A percentile compares a stretch with the other conserved stretches of the same genome.
Conservation (phyloP, 2,888 invertebrate genomes). For the Galerucella pusilla region DNA sequence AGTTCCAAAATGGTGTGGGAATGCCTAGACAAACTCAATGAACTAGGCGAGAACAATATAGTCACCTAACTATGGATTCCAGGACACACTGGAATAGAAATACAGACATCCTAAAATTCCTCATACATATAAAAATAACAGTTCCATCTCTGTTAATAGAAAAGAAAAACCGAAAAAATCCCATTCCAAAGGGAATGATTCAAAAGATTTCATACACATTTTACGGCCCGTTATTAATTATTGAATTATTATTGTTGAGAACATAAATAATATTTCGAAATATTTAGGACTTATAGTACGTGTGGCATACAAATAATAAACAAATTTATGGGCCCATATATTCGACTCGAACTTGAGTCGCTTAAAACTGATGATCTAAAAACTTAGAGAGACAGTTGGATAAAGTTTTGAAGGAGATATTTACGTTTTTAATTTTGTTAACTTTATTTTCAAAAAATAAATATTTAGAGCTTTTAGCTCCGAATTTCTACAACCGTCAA, state of each 20-base stretch:
- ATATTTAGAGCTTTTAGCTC: neutral
- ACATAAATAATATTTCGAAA: slow-evolving; percentile 31
- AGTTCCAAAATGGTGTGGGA: too few species aligned
- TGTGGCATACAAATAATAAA: slow-evolving; percentile 18
- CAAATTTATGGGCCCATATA: slow-evolving; percentile 24
- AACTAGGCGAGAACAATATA: too few species aligned
- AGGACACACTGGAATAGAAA: too few species aligned
- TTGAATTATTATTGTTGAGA: slow-evolving; percentile 25
- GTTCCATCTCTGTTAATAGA: slow-evolving; percentile 4
- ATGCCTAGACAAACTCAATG: too few species aligned
- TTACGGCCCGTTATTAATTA: slow-evolving; percentile 23
- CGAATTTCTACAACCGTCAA: neutral
- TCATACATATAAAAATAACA: neutral
- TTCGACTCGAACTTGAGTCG: neutral
- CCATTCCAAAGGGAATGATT: slow-evolving; percentile 11
- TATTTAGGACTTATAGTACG: slow-evolving; percentile 5
- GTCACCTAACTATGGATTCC: too few species aligned
- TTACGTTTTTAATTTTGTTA: too few species aligned
- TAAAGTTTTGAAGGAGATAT: too few species aligned
- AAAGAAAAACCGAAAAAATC: slow-evolving; percentile 12
- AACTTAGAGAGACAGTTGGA: neutral
- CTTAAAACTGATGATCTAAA: neutral
- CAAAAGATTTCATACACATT: slow-evolving; percentile 13
- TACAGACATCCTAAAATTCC: too few species aligned
- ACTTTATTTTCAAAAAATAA: neutral